phyloP scores from a whole-genome alignment of 2,113 vertebrate genomes.

The Uropsilus gracilis region DNA sequence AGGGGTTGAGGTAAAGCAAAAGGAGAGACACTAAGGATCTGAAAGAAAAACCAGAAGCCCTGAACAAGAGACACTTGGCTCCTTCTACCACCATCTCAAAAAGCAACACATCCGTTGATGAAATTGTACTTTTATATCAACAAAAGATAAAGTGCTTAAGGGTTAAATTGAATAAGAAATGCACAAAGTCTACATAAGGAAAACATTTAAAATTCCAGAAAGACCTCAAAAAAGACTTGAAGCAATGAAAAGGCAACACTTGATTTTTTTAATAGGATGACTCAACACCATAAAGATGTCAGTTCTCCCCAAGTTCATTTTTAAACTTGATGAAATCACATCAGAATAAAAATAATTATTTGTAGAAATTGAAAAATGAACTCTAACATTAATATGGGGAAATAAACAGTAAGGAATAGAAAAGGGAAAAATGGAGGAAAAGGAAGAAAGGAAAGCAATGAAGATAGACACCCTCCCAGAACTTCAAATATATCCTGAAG shows the following conservation, averaged over 20 bases:
- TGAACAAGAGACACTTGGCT: too few species aligned
- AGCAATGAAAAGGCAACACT: background rate
- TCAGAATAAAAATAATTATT: background rate
- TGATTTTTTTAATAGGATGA: background rate
- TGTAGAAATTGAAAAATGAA: background rate
- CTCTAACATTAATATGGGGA: background rate
- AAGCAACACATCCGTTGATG: background rate
- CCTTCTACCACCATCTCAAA: too few species aligned
- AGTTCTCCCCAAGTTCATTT: background rate
- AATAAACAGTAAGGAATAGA: background rate
- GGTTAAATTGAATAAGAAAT: background rate
- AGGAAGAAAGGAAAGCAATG: background rate
- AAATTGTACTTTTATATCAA: background rate
- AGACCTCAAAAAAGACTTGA: background rate
- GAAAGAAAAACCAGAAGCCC: background rate
- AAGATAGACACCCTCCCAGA: background rate
- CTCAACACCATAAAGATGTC: background rate
- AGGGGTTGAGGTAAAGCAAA: background rate
- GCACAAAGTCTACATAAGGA: background rate
- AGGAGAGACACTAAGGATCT: background rate
- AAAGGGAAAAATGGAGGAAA: background rate
- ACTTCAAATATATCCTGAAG: background rate
- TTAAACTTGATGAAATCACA: background rate
- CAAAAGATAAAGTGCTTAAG: background rate
- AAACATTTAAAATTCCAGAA: background rate